phyloP scores from a whole-genome alignment of 2,888 invertebrate genomes.

The Philaethria dido region DNA sequence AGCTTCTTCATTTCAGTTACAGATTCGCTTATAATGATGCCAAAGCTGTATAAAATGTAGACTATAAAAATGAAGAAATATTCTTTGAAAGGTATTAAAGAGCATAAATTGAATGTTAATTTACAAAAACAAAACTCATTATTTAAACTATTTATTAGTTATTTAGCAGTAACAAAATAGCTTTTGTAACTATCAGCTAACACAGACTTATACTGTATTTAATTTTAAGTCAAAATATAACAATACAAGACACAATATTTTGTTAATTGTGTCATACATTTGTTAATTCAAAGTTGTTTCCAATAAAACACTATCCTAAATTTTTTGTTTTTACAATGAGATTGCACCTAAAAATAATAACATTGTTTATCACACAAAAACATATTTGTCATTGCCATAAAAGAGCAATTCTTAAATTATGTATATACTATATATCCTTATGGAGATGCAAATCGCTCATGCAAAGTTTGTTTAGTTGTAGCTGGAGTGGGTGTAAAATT shows the following conservation, averaged over 20 bases:
- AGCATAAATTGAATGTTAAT: slow-evolving; percentile 6
- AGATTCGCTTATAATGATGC: slow-evolving; percentile 81
- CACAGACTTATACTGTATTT: slow-evolving; percentile 22
- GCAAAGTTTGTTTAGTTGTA: slow-evolving; percentile 70
- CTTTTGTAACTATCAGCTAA: slow-evolving; percentile 43
- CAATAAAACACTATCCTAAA: slow-evolving; percentile 9
- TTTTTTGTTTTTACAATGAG: slow-evolving; percentile 14
- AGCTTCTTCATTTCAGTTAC: slow-evolving; percentile 72
- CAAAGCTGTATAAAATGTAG: slow-evolving; percentile 68
- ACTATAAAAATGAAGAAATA: slow-evolving; percentile 26
- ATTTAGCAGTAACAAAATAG: slow-evolving; percentile 48
- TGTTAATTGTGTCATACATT: neutral
- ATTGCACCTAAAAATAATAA: slow-evolving; percentile 30
- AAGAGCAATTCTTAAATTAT: neutral
- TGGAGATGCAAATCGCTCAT: slow-evolving; percentile 74
- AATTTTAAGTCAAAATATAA: slow-evolving; percentile 19
- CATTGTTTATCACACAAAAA: slow-evolving; percentile 9
- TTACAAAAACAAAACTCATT: slow-evolving; percentile 41
- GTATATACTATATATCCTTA: slow-evolving; percentile 40
- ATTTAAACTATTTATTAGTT: slow-evolving; percentile 32
- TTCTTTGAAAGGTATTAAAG: neutral
- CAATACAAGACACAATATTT: slow-evolving; percentile 9
- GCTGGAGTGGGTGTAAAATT: slow-evolving; percentile 72
- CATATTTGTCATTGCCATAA: slow-evolving; percentile 1
- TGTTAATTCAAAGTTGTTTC: slow-evolving; percentile 11